A percentile compares a stretch with the other conserved stretches of the same genome.
phyloP scores from a whole-genome alignment of 2,888 invertebrate species.

The Nineta flava region DNA sequence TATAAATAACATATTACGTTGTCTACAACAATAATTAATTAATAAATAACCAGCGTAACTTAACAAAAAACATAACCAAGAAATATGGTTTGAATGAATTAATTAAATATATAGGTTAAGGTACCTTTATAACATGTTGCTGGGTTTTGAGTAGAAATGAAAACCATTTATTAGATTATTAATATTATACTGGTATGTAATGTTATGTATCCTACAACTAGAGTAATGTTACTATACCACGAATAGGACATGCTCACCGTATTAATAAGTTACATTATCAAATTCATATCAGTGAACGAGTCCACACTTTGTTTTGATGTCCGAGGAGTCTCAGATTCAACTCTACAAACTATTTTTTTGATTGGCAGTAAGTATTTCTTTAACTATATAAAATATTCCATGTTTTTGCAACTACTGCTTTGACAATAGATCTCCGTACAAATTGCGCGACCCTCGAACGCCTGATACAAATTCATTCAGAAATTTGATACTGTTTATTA shows the following conservation, averaged over 20 bases:
- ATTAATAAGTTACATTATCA: slow-evolving; percentile 5
- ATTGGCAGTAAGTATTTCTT: too few relatives aligned
- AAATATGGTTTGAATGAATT: background rate
- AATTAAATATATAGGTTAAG: background rate
- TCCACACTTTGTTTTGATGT: too few relatives aligned
- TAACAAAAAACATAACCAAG: slow-evolving; percentile 6
- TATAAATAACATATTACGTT: slow-evolving; percentile 1
- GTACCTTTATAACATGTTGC: slow-evolving; percentile 3
- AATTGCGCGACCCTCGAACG: too few relatives aligned
- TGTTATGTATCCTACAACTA: slow-evolving; percentile 8
- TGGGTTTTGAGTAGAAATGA: slow-evolving; percentile 9
- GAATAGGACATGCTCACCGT: slow-evolving; percentile 25
- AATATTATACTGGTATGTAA: slow-evolving; percentile 6
- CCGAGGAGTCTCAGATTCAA: too few relatives aligned
- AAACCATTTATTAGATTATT: slow-evolving; percentile 7
- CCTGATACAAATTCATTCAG: too few relatives aligned
- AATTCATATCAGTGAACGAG: too few relatives aligned
- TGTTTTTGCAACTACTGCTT: too few relatives aligned
- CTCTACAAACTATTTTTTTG: too few relatives aligned
- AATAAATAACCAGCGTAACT: slow-evolving; percentile 4
- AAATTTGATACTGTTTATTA: too few relatives aligned
- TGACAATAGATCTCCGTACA: too few relatives aligned
- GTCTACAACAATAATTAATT: slow-evolving; percentile 7
- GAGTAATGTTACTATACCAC: slow-evolving; percentile 28
- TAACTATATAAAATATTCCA: too few relatives aligned